Conservation (phyloP, 1,140 invertebrate species). For the Proales similis region DNA sequence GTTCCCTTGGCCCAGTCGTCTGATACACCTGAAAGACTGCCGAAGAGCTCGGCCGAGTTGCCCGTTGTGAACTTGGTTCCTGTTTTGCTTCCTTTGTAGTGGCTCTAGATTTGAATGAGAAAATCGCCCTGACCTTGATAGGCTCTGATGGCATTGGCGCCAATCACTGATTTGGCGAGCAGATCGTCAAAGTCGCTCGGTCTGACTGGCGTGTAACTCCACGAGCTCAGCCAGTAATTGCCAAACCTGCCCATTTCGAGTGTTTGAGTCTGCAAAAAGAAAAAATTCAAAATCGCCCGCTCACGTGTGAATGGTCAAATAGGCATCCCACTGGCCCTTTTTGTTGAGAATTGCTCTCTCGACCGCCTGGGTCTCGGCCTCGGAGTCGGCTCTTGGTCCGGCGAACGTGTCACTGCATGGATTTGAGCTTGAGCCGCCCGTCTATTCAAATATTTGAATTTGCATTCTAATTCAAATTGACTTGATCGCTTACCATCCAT, state of each 20-base stretch:
- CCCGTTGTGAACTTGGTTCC: slow-evolving; percentile 26
- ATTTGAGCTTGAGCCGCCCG: slow-evolving; percentile 16
- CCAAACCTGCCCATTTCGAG: background rate
- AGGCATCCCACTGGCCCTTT: slow-evolving; percentile 9
- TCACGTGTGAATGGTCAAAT: slow-evolving; percentile 38
- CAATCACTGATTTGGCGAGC: slow-evolving; percentile 2
- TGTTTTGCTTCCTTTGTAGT: too few species aligned
- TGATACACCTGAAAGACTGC: slow-evolving; percentile 39
- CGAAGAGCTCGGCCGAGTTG: slow-evolving; percentile 21
- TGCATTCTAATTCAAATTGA: background rate
- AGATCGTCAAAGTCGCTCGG: slow-evolving; percentile 26
- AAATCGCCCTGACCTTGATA: too few species aligned
- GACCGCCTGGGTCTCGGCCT: slow-evolving; percentile 32
- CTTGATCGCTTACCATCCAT: slow-evolving; percentile 25
- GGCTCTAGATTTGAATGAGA: too few species aligned
- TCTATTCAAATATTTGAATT: slow-evolving; percentile 6
- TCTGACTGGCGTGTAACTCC: slow-evolving; percentile 23
- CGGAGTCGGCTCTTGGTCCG: slow-evolving; percentile 23
- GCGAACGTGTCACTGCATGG: slow-evolving; percentile 37
- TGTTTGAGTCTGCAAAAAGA: slow-evolving; percentile 5
- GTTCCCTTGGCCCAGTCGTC: slow-evolving; percentile 48
- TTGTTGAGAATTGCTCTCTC: slow-evolving; percentile 1
- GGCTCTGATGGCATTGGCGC: slow-evolving; percentile 6
- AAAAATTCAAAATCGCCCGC: slow-evolving; percentile 17
- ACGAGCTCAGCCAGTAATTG: slow-evolving; percentile 11